A percentile compares a stretch with the other conserved stretches of the same genome.
phyloP scores from a whole-genome alignment of 2,888 invertebrate species.

The Aplocera efformata region DNA sequence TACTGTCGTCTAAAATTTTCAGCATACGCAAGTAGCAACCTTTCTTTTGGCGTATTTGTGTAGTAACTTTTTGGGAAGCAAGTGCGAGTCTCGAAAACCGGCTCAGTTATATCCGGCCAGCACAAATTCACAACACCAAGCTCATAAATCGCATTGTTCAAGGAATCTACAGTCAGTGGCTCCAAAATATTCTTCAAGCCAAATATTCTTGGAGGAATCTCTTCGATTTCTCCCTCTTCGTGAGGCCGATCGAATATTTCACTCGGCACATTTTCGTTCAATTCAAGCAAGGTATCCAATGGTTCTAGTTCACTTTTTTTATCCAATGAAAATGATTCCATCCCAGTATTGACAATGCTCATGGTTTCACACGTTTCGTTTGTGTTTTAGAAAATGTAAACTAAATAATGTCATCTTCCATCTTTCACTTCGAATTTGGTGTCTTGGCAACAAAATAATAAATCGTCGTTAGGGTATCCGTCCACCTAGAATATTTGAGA shows the following conservation, averaged over 20 bases:
- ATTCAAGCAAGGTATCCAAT: slow-evolving; percentile 62
- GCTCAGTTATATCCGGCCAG: slow-evolving; percentile 81
- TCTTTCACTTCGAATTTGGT: slow-evolving; percentile 9
- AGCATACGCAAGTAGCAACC: slow-evolving; percentile 84
- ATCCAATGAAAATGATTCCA: slow-evolving; percentile 38
- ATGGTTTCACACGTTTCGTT: slow-evolving; percentile 24
- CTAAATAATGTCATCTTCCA: slow-evolving; percentile 3
- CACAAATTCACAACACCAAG: slow-evolving; percentile 82
- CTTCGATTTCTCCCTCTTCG: slow-evolving; percentile 53
- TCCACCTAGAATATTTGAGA: too few species aligned
- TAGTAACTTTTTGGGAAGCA: slow-evolving; percentile 84
- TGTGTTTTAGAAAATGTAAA: slow-evolving; percentile 5
- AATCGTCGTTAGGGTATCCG: too few species aligned
- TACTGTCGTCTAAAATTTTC: slow-evolving; percentile 90
- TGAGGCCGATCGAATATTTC: slow-evolving; percentile 53
- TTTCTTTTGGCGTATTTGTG: slow-evolving; percentile 84
- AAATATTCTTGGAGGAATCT: slow-evolving; percentile 63
- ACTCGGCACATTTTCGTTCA: slow-evolving; percentile 56
- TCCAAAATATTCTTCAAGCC: slow-evolving; percentile 51
- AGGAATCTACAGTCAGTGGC: slow-evolving; percentile 69
- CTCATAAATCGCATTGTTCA: slow-evolving; percentile 81
- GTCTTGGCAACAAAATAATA: slow-evolving; percentile 12
- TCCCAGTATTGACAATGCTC: slow-evolving; percentile 32
- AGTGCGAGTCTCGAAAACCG: slow-evolving; percentile 78
- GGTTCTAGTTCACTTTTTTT: slow-evolving; percentile 46